Percentiles rank a stretch among this genome's conserved stretches.
phyloP scores from a whole-genome alignment of 2,888 invertebrate species.

The Drosophila meridiana region DNA sequence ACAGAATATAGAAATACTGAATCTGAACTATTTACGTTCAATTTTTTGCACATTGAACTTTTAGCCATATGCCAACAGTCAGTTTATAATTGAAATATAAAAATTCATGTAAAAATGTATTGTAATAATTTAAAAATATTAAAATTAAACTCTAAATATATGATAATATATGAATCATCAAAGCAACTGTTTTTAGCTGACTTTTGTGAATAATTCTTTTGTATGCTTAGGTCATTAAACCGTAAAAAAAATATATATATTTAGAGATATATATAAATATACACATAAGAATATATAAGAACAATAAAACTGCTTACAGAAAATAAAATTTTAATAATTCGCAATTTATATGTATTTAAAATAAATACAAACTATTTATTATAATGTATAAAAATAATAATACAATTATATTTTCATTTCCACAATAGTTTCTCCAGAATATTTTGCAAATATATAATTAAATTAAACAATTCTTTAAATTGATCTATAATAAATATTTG shows the following conservation, averaged over 20 bases:
- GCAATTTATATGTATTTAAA: neutral
- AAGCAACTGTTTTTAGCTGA: conserved; percentile 1
- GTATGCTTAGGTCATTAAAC: conserved; percentile 1
- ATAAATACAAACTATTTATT: too few species aligned
- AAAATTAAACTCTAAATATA: neutral
- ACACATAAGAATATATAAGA: too few species aligned
- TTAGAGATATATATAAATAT: neutral
- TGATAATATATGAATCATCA: conserved; percentile 2
- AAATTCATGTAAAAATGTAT: neutral
- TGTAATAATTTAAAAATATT: neutral
- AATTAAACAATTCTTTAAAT: neutral
- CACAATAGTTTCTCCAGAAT: too few species aligned
- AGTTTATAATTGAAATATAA: neutral
- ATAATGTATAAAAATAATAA: too few species aligned
- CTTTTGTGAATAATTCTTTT: neutral
- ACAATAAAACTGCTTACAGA: too few species aligned
- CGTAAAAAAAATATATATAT: neutral
- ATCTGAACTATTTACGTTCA: neutral
- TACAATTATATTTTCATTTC: too few species aligned
- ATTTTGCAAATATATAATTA: neutral
- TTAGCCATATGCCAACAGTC: neutral
- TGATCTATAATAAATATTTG: neutral
- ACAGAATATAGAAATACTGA: neutral
- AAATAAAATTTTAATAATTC: too few species aligned
- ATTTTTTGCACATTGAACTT: neutral